A percentile compares a stretch with the other conserved stretches of the same genome.
Conservation (phyloP, 2,797 vertebrate genomes). For the Rhinichthys osculus region DNA sequence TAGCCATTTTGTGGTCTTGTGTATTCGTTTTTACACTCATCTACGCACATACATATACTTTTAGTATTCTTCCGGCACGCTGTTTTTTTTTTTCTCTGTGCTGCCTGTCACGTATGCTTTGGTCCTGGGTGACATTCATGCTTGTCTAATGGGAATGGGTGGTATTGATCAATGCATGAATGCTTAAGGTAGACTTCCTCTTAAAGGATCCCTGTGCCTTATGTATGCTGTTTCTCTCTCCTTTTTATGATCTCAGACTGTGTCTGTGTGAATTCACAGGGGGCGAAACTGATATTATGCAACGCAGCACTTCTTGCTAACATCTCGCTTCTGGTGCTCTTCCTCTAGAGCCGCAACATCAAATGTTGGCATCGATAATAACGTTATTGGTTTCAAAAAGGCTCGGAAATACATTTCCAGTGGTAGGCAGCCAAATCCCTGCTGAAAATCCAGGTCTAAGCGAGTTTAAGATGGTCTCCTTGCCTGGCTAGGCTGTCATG, state of each 20-base stretch:
- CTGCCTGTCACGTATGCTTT: conserved; percentile 14
- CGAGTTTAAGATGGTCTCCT: background rate
- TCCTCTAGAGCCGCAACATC: conserved; percentile 37
- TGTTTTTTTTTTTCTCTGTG: background rate
- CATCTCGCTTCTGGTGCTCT: conserved; percentile 24
- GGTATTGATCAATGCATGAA: conserved; percentile 41
- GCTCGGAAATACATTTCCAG: background rate
- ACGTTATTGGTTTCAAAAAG: conserved; percentile 10
- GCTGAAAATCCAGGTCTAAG: background rate
- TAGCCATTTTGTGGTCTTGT: conserved; percentile 61
- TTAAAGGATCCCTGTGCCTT: conserved; percentile 23
- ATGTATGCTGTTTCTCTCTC: conserved; percentile 1
- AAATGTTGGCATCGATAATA: conserved; percentile 40
- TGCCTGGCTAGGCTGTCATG: background rate
- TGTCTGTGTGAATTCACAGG: conserved; percentile 36
- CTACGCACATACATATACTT: conserved; percentile 22
- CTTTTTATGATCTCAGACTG: conserved; percentile 38
- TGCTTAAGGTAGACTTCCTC: conserved; percentile 31
- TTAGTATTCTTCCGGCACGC: background rate
- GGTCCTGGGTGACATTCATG: conserved; percentile 30
- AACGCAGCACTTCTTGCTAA: conserved; percentile 28
- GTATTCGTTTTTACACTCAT: conserved; percentile 8
- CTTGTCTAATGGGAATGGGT: conserved; percentile 37
- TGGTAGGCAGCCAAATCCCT: background rate
- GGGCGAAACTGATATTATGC: conserved; percentile 46